phyloP scores from a whole-genome alignment of 92 coral and sea anemone species.

The Epizoanthus stellaris region DNA sequence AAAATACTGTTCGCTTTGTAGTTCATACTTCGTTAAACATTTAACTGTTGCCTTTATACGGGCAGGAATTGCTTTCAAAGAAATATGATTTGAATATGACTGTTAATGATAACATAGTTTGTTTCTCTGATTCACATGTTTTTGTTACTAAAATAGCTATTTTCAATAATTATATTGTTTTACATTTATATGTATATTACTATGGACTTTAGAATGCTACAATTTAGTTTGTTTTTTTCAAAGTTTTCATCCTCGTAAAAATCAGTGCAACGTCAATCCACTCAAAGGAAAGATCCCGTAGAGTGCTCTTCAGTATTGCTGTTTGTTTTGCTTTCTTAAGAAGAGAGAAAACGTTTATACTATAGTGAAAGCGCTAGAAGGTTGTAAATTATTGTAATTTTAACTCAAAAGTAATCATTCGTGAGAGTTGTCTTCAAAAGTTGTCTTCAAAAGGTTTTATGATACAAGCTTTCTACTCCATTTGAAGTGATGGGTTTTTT shows the following conservation, averaged over 20 bases:
- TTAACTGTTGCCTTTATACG: constrained; percentile 22
- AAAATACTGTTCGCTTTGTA: constrained; percentile 34
- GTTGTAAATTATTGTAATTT: not conserved
- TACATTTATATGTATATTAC: no score
- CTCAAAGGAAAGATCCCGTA: not conserved
- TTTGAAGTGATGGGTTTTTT: not conserved
- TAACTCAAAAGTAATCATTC: not conserved
- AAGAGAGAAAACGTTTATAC: not conserved
- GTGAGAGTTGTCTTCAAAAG: not conserved
- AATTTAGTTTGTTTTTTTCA: no score
- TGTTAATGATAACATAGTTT: not conserved
- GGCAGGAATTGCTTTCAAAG: not conserved
- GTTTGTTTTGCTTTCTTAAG: not conserved
- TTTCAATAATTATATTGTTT: no score
- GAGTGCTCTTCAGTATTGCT: not conserved
- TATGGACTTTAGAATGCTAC: no score
- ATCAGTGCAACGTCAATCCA: not conserved
- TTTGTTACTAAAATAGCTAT: no score
- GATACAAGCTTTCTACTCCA: not conserved
- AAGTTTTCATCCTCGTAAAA: no score
- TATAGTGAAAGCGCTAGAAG: no score
- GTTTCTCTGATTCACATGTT: not conserved
- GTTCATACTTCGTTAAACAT: constrained; percentile 36
- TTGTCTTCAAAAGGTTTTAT: not conserved
- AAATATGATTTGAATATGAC: constrained; percentile 11